Percentiles rank a stretch among this genome's conserved stretches.
Conservation (phyloP, 1,140 invertebrate genomes). For the Leptinotarsa defecta region DNA sequence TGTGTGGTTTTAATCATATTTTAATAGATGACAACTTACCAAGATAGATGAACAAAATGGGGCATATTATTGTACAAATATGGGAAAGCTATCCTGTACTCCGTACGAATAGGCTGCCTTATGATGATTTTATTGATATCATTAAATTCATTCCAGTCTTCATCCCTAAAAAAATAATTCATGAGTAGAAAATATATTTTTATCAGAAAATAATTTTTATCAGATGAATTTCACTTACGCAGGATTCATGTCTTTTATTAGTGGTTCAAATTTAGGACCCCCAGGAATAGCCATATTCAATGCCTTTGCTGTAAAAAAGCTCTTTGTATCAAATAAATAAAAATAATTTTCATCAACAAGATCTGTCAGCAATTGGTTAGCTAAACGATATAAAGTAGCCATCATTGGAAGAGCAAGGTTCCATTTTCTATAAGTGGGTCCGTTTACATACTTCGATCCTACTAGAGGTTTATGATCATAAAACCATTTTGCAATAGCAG, state of each 20-base stretch:
- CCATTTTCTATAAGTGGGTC: slow-evolving; percentile 96
- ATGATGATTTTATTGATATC: slow-evolving; percentile 99
- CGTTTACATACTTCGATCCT: slow-evolving; percentile 93
- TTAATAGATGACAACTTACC: slow-evolving; percentile 67
- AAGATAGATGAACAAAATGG: slow-evolving; percentile 91
- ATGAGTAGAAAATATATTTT: background rate
- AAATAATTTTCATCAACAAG: slow-evolving; percentile 99
- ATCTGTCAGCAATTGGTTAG: slow-evolving; percentile 98
- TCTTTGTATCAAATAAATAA: slow-evolving; percentile 98
- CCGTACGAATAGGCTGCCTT: slow-evolving; percentile 95
- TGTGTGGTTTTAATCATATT: slow-evolving; percentile 46
- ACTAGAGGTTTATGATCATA: slow-evolving; percentile 97
- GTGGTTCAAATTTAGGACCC: slow-evolving; percentile 98
- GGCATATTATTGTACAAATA: slow-evolving; percentile 99
- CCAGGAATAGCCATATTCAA: slow-evolving; percentile 99
- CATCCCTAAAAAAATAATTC: slow-evolving; percentile 72
- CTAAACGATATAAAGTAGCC: slow-evolving; percentile 95
- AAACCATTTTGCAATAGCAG: slow-evolving; percentile 90
- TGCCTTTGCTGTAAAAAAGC: slow-evolving; percentile 99
- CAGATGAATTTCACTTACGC: slow-evolving; percentile 64
- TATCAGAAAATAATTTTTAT: background rate
- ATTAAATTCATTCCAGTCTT: slow-evolving; percentile 99
- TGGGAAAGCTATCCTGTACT: slow-evolving; percentile 99
- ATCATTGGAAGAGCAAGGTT: slow-evolving; percentile 93
- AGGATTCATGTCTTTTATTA: slow-evolving; percentile 96